A percentile compares a stretch with the other conserved stretches of the same genome.
Evolutionary conservation across 2,113 vertebrate genomes (phyloP).

Genomic region (Trogon melanurus): DNA sequence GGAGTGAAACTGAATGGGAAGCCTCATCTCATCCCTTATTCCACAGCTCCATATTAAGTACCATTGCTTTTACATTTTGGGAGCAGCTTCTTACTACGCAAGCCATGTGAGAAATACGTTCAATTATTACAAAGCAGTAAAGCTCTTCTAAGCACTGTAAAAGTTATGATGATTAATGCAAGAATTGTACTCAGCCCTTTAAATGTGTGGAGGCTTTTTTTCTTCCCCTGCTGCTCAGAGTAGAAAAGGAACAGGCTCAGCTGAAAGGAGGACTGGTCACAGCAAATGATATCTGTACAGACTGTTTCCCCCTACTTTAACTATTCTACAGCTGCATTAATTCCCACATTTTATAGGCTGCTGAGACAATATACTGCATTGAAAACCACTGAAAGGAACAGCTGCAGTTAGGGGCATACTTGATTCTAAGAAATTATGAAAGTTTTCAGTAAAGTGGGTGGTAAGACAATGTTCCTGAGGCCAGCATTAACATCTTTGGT

Average conservation of each 20-base stretch:
- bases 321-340: neutral
- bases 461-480: neutral
- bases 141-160: constrained; percentile 38
- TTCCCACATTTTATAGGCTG: neutral
- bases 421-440: neutral
- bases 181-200: constrained; percentile 26
- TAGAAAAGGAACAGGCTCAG: neutral
- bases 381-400: neutral
- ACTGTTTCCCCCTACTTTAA: neutral
- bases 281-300: neutral
- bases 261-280: neutral
- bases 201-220: neutral
- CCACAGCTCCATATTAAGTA: neutral
- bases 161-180: constrained; percentile 50
- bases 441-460: neutral
- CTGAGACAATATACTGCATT: neutral
- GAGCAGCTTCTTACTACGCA: neutral
- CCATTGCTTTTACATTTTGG: neutral
- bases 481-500: neutral
- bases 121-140: constrained; percentile 50
- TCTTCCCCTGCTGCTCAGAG: neutral
- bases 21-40: neutral
- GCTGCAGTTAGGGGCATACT: neutral
- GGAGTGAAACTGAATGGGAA: neutral
- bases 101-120: constrained; percentile 14